Evolutionary conservation across 2,797 vertebrate genomes (phyloP).

Genomic region (Odontamblyopus rebecca): DNA sequence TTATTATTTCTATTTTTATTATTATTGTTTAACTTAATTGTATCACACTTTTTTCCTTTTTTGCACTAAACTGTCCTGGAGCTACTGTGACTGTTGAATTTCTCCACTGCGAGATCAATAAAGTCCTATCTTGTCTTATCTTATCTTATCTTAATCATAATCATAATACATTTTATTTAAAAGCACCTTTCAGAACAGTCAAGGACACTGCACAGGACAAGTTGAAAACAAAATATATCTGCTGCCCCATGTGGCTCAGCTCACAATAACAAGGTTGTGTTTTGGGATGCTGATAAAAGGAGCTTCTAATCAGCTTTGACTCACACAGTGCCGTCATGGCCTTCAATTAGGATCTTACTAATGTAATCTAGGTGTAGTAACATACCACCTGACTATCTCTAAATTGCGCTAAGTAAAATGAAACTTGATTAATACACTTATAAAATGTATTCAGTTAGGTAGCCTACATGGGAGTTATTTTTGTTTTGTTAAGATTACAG

Average conservation of each 20-base stretch:
- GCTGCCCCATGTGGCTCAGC: background rate
- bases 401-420: background rate
- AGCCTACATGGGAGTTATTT: background rate
- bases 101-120: too few relatives aligned
- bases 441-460: background rate
- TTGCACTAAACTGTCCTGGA: too few relatives aligned
- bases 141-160: too few relatives aligned
- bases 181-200: too few relatives aligned
- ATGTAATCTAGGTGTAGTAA: constrained; percentile 6
- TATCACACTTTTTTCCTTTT: too few relatives aligned
- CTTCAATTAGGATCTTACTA: constrained; percentile 13
- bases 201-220: too few relatives aligned
- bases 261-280: constrained; percentile 33
- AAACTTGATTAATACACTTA: background rate
- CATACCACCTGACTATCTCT: background rate
- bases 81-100: too few relatives aligned
- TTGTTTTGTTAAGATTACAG: background rate
- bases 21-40: too few relatives aligned
- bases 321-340: constrained; percentile 42
- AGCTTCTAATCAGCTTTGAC: constrained; percentile 58
- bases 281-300: constrained; percentile 42
- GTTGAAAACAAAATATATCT: too few relatives aligned
- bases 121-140: too few relatives aligned
- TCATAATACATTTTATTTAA: too few relatives aligned
- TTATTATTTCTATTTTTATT: too few relatives aligned